These are phyloP conservation scores for Minunthozetes semirufus DNA, from an alignment of 2,888 invertebrate species.

Conservation along the genomic window DNA sequence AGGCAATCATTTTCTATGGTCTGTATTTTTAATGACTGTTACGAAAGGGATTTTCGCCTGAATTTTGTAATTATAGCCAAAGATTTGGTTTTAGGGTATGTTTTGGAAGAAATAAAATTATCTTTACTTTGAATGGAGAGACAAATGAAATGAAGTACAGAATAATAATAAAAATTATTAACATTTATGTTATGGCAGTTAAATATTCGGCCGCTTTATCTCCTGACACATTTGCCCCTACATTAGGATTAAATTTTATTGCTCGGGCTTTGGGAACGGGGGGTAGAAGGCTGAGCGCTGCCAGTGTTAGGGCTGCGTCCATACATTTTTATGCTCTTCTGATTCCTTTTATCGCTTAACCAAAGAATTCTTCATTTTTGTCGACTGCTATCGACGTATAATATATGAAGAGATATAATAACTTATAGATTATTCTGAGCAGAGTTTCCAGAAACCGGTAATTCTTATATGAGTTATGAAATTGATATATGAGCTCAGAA, in stretches of 20 bases:
- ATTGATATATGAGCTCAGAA: conserved; percentile 7
- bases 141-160: background rate
- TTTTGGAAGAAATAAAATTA: background rate
- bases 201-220: background rate
- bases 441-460: background rate
- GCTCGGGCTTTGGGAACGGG: conserved; percentile 3
- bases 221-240: conserved; percentile 16
- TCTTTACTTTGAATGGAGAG: background rate
- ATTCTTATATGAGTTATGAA: conserved; percentile 21
- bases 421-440: background rate
- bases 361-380: background rate
- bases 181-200: background rate
- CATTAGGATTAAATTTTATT: conserved; percentile 23
- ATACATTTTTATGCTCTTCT: background rate
- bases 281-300: background rate
- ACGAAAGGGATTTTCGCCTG: background rate
- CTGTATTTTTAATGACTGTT: no score
- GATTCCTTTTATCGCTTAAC: background rate
- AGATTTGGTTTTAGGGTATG: background rate
- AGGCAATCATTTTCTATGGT: no score
- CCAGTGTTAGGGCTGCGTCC: background rate
- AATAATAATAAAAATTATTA: conserved; percentile 10
- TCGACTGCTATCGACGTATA: no score
- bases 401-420: background rate
- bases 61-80: background rate